phyloP scores from a whole-genome alignment of 2,797 vertebrate species.

The Phalloptychus januarius region DNA sequence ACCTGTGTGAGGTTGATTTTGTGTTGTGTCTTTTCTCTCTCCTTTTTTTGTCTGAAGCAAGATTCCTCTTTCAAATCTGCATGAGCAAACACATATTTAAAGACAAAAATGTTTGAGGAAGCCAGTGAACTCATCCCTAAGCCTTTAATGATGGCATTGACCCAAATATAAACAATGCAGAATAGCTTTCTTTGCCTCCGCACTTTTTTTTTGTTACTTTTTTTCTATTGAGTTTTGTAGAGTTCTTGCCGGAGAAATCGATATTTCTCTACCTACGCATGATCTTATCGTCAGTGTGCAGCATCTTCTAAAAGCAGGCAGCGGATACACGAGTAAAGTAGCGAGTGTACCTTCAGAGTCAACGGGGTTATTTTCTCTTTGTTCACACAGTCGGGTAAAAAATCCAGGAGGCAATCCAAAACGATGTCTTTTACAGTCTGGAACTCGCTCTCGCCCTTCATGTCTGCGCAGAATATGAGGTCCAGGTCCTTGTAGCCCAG shows the following conservation, averaged over 20 bases:
- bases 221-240: not conserved
- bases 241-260: not conserved
- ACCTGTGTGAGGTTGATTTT: not conserved
- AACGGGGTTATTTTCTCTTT: slow-evolving; percentile 96
- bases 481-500: slow-evolving; percentile 98
- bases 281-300: not conserved
- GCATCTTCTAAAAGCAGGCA: not conserved
- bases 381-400: slow-evolving; percentile 97
- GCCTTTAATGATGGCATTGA: not conserved
- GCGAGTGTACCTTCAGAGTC: slow-evolving; percentile 91
- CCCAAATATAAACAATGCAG: not conserved
- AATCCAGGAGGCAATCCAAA: slow-evolving; percentile 97
- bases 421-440: slow-evolving; percentile 98
- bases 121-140: not conserved
- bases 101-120: not conserved
- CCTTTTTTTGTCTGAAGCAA: not conserved
- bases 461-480: slow-evolving; percentile 96
- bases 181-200: not conserved
- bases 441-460: slow-evolving; percentile 94
- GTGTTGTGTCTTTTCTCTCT: not conserved
- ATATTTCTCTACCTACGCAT: not conserved
- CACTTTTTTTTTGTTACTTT: not conserved
- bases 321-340: not conserved
- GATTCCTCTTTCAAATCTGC: not conserved
- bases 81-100: not conserved